Conservation (phyloP, 2,113 vertebrate species). For the Murina feae region DNA sequence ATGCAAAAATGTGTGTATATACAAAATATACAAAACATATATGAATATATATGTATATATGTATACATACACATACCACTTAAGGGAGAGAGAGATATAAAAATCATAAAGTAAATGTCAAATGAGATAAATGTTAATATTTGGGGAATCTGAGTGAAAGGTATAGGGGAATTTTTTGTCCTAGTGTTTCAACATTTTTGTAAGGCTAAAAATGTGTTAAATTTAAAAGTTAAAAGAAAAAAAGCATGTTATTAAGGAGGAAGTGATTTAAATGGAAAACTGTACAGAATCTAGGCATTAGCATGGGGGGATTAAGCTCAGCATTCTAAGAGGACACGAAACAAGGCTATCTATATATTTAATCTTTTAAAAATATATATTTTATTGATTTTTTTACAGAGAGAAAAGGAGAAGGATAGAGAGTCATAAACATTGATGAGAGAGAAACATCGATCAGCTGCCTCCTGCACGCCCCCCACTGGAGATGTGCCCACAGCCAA, state of each 20-base stretch:
- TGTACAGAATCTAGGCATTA: rapidly evolving
- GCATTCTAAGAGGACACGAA: rapidly evolving
- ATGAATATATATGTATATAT: background rate
- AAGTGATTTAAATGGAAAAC: background rate
- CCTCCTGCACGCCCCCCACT: too few species aligned
- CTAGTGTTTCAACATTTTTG: background rate
- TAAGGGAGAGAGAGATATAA: background rate
- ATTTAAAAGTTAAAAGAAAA: background rate
- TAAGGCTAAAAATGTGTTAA: background rate
- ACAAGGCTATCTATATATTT: background rate
- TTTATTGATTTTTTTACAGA: too few species aligned
- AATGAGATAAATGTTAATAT: background rate
- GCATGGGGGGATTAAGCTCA: rapidly evolving
- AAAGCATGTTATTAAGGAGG: background rate
- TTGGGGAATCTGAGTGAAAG: background rate
- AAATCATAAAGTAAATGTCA: background rate
- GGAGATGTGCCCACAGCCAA: too few species aligned
- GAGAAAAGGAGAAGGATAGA: too few species aligned
- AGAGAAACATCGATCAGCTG: too few species aligned
- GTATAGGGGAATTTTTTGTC: background rate
- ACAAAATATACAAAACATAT: background rate
- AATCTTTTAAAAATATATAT: too few species aligned
- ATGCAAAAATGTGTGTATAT: background rate
- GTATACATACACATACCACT: background rate
- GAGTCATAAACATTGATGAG: too few species aligned